A percentile compares a stretch with the other conserved stretches of the same genome.
Conservation (phyloP, 2,797 vertebrate species). For the Parauchenoglanis punctatus region DNA sequence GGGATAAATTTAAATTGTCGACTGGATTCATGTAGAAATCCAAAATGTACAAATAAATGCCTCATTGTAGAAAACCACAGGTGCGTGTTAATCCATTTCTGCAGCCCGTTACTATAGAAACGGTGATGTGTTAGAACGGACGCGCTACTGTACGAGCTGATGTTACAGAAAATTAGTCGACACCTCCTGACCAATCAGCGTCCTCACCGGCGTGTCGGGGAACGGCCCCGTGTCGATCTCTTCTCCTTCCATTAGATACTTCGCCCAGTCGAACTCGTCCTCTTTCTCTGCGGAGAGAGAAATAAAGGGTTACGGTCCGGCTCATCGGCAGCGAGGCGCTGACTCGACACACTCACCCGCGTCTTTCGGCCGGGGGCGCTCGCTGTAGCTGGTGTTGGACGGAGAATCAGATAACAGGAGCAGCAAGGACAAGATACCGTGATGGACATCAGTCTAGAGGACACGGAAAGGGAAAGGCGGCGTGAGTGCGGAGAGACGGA, state of each 20-base stretch:
- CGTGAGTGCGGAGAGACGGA: too few species aligned
- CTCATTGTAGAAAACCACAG: background rate
- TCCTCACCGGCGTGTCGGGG: slow-evolving; percentile 87
- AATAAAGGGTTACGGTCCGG: background rate
- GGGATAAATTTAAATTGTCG: background rate
- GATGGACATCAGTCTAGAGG: slow-evolving; percentile 81
- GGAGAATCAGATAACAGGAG: slow-evolving; percentile 90
- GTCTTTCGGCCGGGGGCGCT: slow-evolving; percentile 87
- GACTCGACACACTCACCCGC: slow-evolving; percentile 70
- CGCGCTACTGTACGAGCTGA: background rate
- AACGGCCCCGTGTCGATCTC: slow-evolving; percentile 82
- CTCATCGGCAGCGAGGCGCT: too few species aligned
- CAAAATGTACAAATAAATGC: background rate
- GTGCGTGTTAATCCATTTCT: background rate
- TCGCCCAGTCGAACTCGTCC: slow-evolving; percentile 92
- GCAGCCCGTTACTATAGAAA: background rate
- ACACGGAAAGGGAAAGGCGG: background rate
- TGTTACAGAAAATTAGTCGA: background rate
- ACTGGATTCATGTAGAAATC: background rate
- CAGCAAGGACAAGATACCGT: slow-evolving; percentile 87
- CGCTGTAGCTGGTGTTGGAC: slow-evolving; percentile 86
- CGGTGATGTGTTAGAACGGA: background rate
- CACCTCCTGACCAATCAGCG: background rate
- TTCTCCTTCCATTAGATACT: slow-evolving; percentile 92
- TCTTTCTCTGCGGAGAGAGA: slow-evolving; percentile 75